A percentile compares a stretch with the other conserved stretches of the same genome.
Conservation (phyloP, 2,113 vertebrate genomes). For the Cephalopterus ornatus region DNA sequence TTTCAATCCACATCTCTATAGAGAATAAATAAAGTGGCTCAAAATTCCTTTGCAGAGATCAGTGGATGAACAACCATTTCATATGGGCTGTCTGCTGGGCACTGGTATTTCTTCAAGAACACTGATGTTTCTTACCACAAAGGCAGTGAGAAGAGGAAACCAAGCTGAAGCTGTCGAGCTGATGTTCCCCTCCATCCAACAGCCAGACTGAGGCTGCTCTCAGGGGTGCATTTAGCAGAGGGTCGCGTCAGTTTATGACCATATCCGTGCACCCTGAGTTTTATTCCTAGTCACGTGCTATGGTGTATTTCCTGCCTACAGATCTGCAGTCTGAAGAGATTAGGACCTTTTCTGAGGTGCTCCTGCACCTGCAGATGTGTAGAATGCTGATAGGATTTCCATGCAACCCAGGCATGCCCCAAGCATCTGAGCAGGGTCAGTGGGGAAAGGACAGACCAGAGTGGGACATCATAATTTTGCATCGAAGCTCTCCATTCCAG, state of each 20-base stretch:
- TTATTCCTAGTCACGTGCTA: background rate
- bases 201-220: background rate
- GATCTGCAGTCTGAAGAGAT: background rate
- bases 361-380: background rate
- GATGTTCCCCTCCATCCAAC: background rate
- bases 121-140: background rate
- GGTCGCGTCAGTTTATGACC: background rate
- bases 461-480: background rate
- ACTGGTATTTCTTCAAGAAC: background rate
- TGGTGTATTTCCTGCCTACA: background rate
- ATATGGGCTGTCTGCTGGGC: background rate
- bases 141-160: background rate
- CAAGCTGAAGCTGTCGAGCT: background rate
- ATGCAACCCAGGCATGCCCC: background rate
- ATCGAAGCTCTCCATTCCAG: background rate
- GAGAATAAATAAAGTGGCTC: background rate
- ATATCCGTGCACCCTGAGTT: background rate
- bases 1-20: background rate
- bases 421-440: background rate
- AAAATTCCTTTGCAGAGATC: background rate
- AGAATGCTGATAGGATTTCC: background rate
- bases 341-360: background rate
- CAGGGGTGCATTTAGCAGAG: background rate
- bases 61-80: background rate
- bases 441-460: fast-evolving